A percentile compares a stretch with the other conserved stretches of the same genome.
Evolutionary conservation across 1,140 invertebrate species (phyloP).

Genomic region (Doryteuthis pealeii): DNA sequence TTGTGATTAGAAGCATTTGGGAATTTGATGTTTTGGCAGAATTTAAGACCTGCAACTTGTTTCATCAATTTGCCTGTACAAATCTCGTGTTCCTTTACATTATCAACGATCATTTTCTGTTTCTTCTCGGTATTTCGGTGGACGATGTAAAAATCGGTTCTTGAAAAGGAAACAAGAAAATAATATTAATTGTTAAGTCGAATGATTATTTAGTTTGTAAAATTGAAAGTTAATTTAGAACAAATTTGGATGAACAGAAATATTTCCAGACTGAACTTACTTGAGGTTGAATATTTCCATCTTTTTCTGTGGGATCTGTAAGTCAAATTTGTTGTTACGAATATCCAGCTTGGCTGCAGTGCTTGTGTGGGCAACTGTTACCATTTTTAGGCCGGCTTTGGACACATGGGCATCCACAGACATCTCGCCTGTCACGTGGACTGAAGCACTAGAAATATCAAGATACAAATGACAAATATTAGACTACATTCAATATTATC

Average conservation of each 20-base stretch:
- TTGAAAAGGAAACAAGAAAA: conserved; percentile 19
- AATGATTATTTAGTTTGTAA: too few species aligned
- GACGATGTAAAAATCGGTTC: conserved; percentile 46
- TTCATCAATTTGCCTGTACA: conserved; percentile 51
- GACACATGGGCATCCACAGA: conserved; percentile 76
- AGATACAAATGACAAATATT: conserved; percentile 12
- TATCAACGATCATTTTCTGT: conserved; percentile 54
- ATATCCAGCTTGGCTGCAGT: conserved; percentile 68
- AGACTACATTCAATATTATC: too few species aligned
- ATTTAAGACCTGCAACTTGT: conserved; percentile 74
- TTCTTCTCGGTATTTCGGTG: conserved; percentile 36
- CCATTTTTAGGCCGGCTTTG: conserved; percentile 78
- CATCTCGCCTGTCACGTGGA: conserved; percentile 81
- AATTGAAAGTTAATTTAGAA: too few species aligned
- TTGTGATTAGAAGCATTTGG: conserved; percentile 68
- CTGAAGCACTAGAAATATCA: conserved; percentile 68
- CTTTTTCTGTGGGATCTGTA: conserved; percentile 73
- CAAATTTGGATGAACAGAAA: too few species aligned
- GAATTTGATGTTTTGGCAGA: conserved; percentile 78
- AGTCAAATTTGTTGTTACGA: not conserved
- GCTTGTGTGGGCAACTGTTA: conserved; percentile 80
- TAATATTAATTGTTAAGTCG: too few species aligned
- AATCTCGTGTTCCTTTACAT: conserved; percentile 64
- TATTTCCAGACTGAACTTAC: conserved; percentile 54
- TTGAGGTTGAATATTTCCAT: conserved; percentile 78